Conservation (phyloP, 2,113 vertebrate species). For the Rhea americana region DNA sequence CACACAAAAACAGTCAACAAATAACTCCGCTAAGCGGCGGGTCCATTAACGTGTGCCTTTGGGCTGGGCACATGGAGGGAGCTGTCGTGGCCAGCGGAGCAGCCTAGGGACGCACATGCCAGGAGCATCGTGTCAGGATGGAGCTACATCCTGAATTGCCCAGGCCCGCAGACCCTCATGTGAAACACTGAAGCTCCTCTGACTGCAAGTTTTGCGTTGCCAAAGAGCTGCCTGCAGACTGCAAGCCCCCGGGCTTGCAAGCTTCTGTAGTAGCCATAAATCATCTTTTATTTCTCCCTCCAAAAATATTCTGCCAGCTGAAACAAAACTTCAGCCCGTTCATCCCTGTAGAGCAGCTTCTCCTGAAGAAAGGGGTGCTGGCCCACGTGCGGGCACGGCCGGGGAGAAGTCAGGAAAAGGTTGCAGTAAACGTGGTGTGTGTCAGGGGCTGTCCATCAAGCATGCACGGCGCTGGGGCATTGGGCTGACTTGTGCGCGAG, state of each 20-base stretch:
- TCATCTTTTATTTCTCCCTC: background rate
- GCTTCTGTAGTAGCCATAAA: no score
- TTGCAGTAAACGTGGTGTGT: fast-evolving
- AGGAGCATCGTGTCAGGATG: background rate
- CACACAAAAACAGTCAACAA: background rate
- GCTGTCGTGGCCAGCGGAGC: background rate
- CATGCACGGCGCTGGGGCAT: fast-evolving
- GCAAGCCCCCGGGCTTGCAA: no score
- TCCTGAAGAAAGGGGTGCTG: no score
- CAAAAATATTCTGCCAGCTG: background rate
- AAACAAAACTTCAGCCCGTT: background rate
- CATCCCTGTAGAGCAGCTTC: no score
- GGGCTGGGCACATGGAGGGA: fast-evolving
- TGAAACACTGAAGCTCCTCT: no score
- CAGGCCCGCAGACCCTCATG: no score
- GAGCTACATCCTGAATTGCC: background rate
- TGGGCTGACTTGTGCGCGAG: fast-evolving
- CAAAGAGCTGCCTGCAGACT: no score
- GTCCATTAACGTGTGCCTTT: background rate
- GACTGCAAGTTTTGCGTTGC: no score
- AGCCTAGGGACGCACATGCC: fast-evolving
- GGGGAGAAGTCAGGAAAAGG: no score
- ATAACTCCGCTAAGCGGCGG: background rate
- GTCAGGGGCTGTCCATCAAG: background rate
- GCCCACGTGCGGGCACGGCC: no score